Base-by-base conservation (phyloP, 1,140 invertebrate species). In the Eumaeus atala region DNA sequence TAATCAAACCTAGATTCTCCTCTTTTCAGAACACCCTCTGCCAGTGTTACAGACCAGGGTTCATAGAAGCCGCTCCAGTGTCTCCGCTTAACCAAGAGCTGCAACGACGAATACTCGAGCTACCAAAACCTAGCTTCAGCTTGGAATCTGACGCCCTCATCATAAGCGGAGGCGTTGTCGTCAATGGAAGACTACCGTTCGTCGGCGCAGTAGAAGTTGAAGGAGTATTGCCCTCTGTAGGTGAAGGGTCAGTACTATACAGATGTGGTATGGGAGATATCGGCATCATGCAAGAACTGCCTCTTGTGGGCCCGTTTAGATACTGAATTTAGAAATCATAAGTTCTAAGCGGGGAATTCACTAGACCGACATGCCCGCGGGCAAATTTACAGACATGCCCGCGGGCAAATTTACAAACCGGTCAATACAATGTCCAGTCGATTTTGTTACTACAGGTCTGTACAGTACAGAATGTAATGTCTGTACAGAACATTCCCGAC, bases 141-240 rank as follows among this genome's bases (percentile, higher is more conserved):
- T 58, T 72, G 34, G 28, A 62, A 5, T 55, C 74, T 8, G 74
- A 77, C 3, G 52, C 66, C 14, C 52, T 77, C 10, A 33, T 70
- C 9, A 72, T 77, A 3, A 64, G 66, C 7, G 74, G 74, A 6
- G 49, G 48, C 1, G 64, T 77, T 1, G 56, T 61, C 8, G 70
- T 77, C 3, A 36, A 54, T 5, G 74, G 74, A 5, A 60, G 56
- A 2, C 21, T 77, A 37, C 74, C 74, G 18, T 77, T 77, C 55
- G 38, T 66, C 8, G 64, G 71, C 16, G 62, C 74, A 1, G 67
- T 74, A 0, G 58, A 52, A 2, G 37, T 77, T 0, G 65, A 64
- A 18, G 71, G 74, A 4, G 18, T 61, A 1, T 12, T 76, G 1
- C 74, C 69, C 10, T 54, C 61, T 5, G 38, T 9, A 7, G 74